phyloP scores from a whole-genome alignment of 2,888 invertebrate species.

The Cantharis flavilabris region DNA sequence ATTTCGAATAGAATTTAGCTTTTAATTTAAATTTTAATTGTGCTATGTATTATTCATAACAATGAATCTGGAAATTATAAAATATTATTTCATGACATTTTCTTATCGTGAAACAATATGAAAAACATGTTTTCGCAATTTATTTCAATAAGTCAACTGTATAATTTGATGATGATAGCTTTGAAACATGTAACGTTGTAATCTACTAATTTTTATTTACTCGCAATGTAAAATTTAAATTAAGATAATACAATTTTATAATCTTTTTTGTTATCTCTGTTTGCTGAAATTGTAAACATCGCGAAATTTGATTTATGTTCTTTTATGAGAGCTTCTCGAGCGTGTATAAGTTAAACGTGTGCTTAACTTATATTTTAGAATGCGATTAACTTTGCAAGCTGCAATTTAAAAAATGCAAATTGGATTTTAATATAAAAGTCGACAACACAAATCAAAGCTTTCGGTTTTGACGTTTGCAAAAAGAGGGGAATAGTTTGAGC shows the following conservation, averaged over 20 bases:
- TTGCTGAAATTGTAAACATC: not conserved
- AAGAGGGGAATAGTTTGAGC: conserved; percentile 19
- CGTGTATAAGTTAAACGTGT: not conserved
- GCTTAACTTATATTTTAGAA: not conserved
- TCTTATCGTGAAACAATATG: not conserved
- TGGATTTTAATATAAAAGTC: not conserved
- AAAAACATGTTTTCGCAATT: not conserved
- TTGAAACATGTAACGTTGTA: not conserved
- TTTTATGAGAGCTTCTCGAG: not conserved
- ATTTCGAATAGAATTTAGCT: not conserved
- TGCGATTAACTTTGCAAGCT: not conserved
- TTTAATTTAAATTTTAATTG: not conserved
- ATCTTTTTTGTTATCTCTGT: not conserved
- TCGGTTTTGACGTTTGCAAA: not conserved
- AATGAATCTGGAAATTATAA: not conserved
- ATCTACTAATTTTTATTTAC: not conserved
- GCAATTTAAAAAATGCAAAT: not conserved
- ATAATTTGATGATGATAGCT: not conserved
- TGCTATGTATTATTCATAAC: not conserved
- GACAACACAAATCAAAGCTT: not conserved
- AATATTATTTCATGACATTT: not conserved
- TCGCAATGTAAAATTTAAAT: not conserved
- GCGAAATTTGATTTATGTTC: not conserved
- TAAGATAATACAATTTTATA: not conserved
- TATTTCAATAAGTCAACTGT: not conserved